Conservation (phyloP, 2,113 vertebrate genomes). For the Boulengeromyrus knoepffleri region DNA sequence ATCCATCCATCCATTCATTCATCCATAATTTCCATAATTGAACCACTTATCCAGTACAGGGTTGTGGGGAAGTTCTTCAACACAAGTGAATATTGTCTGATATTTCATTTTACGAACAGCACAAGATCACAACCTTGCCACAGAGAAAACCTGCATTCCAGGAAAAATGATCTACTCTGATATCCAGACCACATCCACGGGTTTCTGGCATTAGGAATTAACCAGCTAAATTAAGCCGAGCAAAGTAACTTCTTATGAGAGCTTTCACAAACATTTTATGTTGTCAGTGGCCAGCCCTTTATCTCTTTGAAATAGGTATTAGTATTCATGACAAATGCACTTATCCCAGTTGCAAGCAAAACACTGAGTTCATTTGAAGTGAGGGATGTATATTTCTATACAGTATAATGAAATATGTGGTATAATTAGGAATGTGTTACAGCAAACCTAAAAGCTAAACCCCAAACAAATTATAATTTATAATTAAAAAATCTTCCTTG, state of each 20-base stretch:
- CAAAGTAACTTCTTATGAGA: not conserved
- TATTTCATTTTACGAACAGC: not conserved
- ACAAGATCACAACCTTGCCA: not conserved
- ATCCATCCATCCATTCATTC: not conserved
- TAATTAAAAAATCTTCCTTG: slow-evolving; percentile 58
- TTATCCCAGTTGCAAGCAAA: not conserved
- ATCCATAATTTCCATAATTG: not conserved
- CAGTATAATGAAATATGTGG: not conserved
- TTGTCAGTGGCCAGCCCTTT: not conserved
- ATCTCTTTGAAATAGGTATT: not conserved
- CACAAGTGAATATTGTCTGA: not conserved
- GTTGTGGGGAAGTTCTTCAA: not conserved
- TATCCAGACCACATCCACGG: not conserved
- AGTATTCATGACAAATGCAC: not conserved
- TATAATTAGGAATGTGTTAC: slow-evolving; percentile 38
- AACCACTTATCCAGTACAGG: not conserved
- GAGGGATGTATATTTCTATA: not conserved
- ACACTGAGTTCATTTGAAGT: not conserved
- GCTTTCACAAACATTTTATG: not conserved
- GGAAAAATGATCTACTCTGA: not conserved
- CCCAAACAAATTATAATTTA: slow-evolving; percentile 55
- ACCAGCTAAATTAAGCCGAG: not conserved
- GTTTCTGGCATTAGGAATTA: not conserved
- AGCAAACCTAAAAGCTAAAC: slow-evolving; percentile 36
- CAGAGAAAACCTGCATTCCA: not conserved